These are phyloP conservation scores for Anas flavirostris DNA, from an alignment of 2,797 vertebrate species.

Conservation along the genomic window DNA sequence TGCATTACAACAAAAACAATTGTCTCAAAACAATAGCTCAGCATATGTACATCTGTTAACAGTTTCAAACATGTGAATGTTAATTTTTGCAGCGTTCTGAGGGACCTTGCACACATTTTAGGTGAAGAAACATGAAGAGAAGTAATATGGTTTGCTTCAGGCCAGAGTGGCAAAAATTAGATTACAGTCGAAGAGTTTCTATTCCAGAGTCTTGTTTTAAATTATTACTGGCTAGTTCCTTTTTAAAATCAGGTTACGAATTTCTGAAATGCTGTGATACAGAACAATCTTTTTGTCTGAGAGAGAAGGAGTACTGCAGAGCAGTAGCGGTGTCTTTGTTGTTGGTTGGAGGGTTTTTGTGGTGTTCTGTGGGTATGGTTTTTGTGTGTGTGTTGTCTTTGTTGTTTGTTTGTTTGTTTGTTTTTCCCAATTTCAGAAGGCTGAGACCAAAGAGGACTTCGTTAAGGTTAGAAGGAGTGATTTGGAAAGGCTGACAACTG, in stretches of 20 bases:
- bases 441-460: slow-evolving; percentile 76
- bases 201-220: neutral
- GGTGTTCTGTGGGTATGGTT: neutral
- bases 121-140: neutral
- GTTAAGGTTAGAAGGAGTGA: slow-evolving; percentile 86
- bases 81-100: neutral
- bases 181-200: neutral
- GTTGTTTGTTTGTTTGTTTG: neutral
- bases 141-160: neutral
- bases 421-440: slow-evolving; percentile 58
- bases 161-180: neutral
- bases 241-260: neutral
- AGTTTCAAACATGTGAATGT: neutral
- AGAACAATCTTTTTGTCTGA: neutral
- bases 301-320: neutral
- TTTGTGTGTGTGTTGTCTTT: neutral
- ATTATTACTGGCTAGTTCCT: neutral
- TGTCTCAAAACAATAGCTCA: neutral
- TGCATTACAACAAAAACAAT: neutral
- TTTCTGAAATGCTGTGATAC: neutral
- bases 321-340: neutral
- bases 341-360: neutral
- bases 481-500: slow-evolving; percentile 89
- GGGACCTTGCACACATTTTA: neutral
- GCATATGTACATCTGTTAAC: neutral